These are phyloP conservation scores for Cepaea nemoralis DNA, from an alignment of 1,140 invertebrate genomes.

Conservation along the genomic window DNA sequence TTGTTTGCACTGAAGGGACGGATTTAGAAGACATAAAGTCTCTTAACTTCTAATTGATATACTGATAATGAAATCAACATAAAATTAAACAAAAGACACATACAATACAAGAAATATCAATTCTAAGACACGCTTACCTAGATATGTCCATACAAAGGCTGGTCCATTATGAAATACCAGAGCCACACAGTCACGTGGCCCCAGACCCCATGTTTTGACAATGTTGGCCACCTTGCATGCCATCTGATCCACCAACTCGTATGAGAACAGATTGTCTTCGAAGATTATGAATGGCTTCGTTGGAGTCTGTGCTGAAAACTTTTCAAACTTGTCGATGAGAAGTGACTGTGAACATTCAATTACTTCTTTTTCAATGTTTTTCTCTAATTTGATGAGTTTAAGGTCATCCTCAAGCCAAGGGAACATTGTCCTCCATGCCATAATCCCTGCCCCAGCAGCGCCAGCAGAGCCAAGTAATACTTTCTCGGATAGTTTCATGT, in stretches of 20 bases:
- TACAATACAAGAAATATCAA: not conserved
- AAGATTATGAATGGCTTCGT: constrained; percentile 57
- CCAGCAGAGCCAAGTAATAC: constrained; percentile 38
- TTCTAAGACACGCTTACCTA: constrained; percentile 63
- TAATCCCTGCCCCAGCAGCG: constrained; percentile 26
- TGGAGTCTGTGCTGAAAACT: constrained; percentile 47
- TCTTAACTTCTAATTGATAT: no score
- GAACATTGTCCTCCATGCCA: constrained; percentile 48
- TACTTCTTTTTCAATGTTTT: not conserved
- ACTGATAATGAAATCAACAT: no score
- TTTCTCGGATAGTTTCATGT: constrained; percentile 42
- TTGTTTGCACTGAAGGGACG: no score
- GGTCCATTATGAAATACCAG: constrained; percentile 61
- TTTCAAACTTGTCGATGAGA: constrained; percentile 61
- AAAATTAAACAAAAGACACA: not conserved
- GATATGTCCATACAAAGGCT: constrained; percentile 62
- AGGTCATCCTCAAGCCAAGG: constrained; percentile 50
- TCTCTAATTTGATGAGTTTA: constrained; percentile 29
- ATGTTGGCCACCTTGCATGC: constrained; percentile 61
- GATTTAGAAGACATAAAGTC: no score
- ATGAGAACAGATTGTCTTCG: constrained; percentile 58
- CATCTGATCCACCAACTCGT: constrained; percentile 57
- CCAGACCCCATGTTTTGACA: constrained; percentile 48
- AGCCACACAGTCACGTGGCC: constrained; percentile 55
- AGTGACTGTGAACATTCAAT: not conserved